phyloP scores from a whole-genome alignment of 2,888 invertebrate species.

The Erpobdella octoculata region DNA sequence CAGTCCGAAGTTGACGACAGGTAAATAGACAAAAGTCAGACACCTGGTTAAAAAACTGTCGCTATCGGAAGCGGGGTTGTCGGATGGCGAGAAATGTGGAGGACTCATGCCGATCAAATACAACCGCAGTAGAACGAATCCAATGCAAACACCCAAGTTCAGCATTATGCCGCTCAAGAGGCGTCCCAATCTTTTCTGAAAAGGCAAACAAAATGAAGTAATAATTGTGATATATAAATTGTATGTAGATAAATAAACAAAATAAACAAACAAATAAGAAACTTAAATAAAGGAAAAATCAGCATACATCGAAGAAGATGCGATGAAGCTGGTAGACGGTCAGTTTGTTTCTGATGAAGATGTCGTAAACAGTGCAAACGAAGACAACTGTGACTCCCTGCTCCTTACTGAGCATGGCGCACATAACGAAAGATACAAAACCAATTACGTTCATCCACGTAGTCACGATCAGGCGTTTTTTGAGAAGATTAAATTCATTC shows the following conservation, averaged over 20 bases:
- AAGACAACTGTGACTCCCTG: constrained; percentile 85
- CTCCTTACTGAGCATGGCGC: constrained; percentile 77
- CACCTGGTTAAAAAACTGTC: constrained; percentile 70
- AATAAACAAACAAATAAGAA: not conserved
- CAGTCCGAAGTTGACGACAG: constrained; percentile 79
- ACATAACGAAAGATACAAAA: constrained; percentile 9
- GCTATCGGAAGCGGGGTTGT: constrained; percentile 89
- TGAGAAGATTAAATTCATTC: not conserved
- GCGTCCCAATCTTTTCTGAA: not conserved
- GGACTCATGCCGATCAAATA: constrained; percentile 64
- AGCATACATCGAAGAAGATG: not conserved
- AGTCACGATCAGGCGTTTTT: not conserved
- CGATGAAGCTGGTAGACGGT: not conserved
- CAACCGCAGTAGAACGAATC: constrained; percentile 64
- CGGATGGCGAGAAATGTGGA: constrained; percentile 82
- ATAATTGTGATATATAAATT: too few species aligned
- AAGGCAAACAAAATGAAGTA: too few species aligned
- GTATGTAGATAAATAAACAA: not conserved
- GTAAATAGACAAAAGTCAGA: constrained; percentile 83
- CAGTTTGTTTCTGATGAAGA: constrained; percentile 50
- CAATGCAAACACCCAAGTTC: not conserved
- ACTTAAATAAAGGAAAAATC: not conserved
- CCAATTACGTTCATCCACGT: constrained; percentile 6
- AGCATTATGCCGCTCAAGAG: constrained; percentile 5
- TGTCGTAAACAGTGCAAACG: constrained; percentile 80